Evolutionary conservation across 1,140 invertebrate genomes (phyloP), one percentile per base, ranked within the genome.

Genomic region (Drusus annulatus): DNA sequence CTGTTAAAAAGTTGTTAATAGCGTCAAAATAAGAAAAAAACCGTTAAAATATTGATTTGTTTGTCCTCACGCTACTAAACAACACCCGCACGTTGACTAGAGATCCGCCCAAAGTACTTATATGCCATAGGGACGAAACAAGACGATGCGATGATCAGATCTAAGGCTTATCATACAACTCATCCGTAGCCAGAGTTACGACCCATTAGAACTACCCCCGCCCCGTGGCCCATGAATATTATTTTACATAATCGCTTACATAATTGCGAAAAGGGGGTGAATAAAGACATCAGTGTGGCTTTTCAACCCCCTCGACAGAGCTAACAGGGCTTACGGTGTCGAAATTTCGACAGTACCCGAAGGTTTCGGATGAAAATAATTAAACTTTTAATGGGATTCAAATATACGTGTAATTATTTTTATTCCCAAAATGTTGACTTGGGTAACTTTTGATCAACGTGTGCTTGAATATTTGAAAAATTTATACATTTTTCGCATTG

Each of bases 181-280:
- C 79, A 21, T 21, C 62, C 54, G 19, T 51, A 54, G 19, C 65
- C 28, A 62, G 63, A 80, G 75, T 78, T 81, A 74, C 56, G 54
- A 78, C 31, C 80, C 80, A 81, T 81, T 78, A 81, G 45, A 31
- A 54, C 54, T 17, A 50, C 62, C 60, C 75, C 8, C 13, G 0
- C 79, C 21, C 63, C 74, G 23, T 21, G 76, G 52, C 69, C 80
- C 58, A 81, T 81, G 80, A 81, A 81, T 81, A 81, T 81, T 81
- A 81, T 81, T 81, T 81, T 81, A 78, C 80, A 78, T 81, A 81
- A 81, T 81, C 80, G 80, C 80, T 78, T 78, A 81, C 80, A 81
- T 81, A 81, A 81, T 78, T 81, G 74, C 74, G 74, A 77, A 77
- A 77, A 54, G 54, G 79, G 79, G 79, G 23, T 28, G 80, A 78